Percentiles rank a stretch among this genome's conserved stretches.
phyloP scores from a whole-genome alignment of 2,113 vertebrate genomes.

The Myrmecophaga tridactyla region DNA sequence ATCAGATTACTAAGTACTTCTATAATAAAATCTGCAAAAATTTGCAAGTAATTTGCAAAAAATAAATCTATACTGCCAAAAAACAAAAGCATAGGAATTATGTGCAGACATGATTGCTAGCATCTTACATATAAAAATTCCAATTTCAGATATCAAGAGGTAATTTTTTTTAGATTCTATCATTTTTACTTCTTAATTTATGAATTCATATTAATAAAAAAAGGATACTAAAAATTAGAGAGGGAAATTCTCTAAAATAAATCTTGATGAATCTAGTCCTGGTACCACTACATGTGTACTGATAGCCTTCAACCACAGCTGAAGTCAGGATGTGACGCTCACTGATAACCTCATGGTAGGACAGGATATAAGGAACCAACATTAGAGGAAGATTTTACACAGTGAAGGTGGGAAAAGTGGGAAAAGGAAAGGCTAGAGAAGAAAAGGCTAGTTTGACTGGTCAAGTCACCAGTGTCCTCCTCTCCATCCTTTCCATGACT shows the following conservation, averaged over 20 bases:
- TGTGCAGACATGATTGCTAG: background rate
- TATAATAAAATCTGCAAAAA: conserved; percentile 5
- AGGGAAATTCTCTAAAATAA: conserved; percentile 4
- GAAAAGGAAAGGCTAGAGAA: background rate
- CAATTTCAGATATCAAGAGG: background rate
- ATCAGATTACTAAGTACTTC: background rate
- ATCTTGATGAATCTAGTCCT: background rate
- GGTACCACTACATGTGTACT: too few species aligned
- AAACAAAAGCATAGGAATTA: background rate
- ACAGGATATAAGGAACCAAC: background rate
- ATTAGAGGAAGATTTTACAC: background rate
- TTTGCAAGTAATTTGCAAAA: background rate
- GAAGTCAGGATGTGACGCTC: background rate
- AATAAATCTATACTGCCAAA: conserved; percentile 16
- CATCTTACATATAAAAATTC: conserved; percentile 41
- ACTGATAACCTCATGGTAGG: background rate
- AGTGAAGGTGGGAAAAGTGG: too few species aligned
- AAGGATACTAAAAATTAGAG: background rate
- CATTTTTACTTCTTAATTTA: conserved; percentile 24
- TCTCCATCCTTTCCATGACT: background rate
- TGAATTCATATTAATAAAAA: background rate
- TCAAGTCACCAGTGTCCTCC: background rate
- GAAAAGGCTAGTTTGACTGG: background rate
- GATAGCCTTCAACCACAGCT: background rate
- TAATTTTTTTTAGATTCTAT: background rate